A percentile compares a stretch with the other conserved stretches of the same genome.
These are phyloP conservation scores for Coleophora deauratella DNA, from an alignment of 2,888 invertebrate genomes.

Conservation along the genomic window DNA sequence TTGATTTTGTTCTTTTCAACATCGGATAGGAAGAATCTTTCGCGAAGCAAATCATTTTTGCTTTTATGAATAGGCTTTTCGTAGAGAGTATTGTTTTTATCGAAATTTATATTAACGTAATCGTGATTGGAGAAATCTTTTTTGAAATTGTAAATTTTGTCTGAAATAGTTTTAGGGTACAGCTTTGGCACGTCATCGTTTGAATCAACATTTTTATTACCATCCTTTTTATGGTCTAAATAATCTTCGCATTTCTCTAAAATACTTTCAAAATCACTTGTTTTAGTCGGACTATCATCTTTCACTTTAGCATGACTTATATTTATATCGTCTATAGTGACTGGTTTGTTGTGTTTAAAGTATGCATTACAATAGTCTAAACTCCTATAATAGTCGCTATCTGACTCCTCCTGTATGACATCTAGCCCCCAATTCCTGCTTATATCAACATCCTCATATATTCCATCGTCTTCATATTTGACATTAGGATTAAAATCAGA, in stretches of 20 bases:
- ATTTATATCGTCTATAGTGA: constrained; percentile 27
- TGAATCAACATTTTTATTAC: not conserved
- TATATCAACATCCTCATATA: constrained; percentile 55
- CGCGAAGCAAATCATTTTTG: constrained; percentile 53
- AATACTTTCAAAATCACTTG: constrained; percentile 33
- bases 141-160: constrained; percentile 61
- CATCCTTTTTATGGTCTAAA: constrained; percentile 20
- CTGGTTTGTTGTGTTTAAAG: constrained; percentile 21
- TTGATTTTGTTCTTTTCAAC: constrained; percentile 52
- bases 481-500: too few species aligned
- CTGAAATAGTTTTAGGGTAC: constrained; percentile 47
- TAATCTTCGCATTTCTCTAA: constrained; percentile 41
- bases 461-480: constrained; percentile 45
- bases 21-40: constrained; percentile 45
- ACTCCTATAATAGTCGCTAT: constrained; percentile 65
- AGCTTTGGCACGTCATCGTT: constrained; percentile 30
- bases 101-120: constrained; percentile 51
- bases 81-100: constrained; percentile 15
- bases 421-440: constrained; percentile 49
- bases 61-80: constrained; percentile 32
- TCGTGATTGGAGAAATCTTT: constrained; percentile 58
- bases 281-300: constrained; percentile 16
- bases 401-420: constrained; percentile 64
- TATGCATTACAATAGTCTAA: constrained; percentile 53
- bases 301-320: constrained; percentile 20